Conservation (phyloP, 2,888 invertebrate species). For the Ischnus inquisitorius region DNA sequence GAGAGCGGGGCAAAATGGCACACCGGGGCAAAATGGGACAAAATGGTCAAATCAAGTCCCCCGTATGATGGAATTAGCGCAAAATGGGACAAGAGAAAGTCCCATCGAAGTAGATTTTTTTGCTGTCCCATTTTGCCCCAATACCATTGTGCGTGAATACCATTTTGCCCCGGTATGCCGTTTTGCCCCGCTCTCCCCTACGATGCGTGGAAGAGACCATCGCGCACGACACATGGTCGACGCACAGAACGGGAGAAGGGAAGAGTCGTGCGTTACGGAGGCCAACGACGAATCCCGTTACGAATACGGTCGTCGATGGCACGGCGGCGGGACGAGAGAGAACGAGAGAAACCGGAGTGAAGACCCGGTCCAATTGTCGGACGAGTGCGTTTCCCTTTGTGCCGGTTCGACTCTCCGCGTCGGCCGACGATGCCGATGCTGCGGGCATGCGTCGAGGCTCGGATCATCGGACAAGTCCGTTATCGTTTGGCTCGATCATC, state of each 20-base stretch:
- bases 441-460: neutral
- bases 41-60: too few species aligned
- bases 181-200: neutral
- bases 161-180: too few species aligned
- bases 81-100: too few species aligned
- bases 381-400: constrained; percentile 31
- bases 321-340: neutral
- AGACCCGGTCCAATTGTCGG: constrained; percentile 38
- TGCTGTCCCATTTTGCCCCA: too few species aligned
- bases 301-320: neutral
- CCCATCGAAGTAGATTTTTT: too few species aligned
- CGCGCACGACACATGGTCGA: neutral
- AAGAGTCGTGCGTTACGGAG: constrained; percentile 2
- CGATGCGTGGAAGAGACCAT: constrained; percentile 9
- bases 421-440: neutral
- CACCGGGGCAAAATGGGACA: too few species aligned
- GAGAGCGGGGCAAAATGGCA: too few species aligned
- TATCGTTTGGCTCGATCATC: neutral
- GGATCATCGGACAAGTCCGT: neutral
- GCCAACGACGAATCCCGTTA: constrained; percentile 29
- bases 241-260: neutral
- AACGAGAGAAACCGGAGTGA: neutral
- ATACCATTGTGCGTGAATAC: too few species aligned
- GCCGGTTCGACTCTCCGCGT: neutral
- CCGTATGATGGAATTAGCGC: too few species aligned